These are phyloP conservation scores for Arctia plantaginis DNA, from an alignment of 2,888 invertebrate genomes.

Conservation along the genomic window DNA sequence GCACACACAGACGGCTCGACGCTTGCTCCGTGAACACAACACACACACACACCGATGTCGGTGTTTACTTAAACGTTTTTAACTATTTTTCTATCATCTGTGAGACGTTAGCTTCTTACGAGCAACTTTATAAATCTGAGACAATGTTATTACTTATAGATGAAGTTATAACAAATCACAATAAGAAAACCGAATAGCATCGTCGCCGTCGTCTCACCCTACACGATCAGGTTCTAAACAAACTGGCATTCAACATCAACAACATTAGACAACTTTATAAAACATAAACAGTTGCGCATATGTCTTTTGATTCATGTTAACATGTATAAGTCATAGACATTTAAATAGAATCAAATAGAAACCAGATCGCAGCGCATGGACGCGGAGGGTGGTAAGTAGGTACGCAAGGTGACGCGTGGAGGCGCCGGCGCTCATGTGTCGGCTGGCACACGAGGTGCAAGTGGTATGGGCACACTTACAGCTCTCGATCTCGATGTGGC, in stretches of 20 bases:
- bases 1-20: constrained; percentile 53
- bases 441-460: constrained; percentile 20
- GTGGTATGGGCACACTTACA: constrained; percentile 90
- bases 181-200: constrained; percentile 27
- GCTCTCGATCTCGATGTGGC: constrained; percentile 97
- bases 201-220: constrained; percentile 42
- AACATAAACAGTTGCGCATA: neutral
- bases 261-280: neutral
- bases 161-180: constrained; percentile 22
- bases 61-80: constrained; percentile 44
- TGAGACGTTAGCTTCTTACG: constrained; percentile 45
- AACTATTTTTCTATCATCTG: constrained; percentile 70
- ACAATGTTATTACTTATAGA: constrained; percentile 18
- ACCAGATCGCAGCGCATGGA: constrained; percentile 27
- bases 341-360: constrained; percentile 16
- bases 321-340: neutral
- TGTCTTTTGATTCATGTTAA: neutral
- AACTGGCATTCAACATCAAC: constrained; percentile 26
- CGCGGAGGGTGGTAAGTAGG: constrained; percentile 6
- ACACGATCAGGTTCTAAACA: constrained; percentile 36
- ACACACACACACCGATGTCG: constrained; percentile 52
- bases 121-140: constrained; percentile 21
- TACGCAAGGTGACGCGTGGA: constrained; percentile 6
- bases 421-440: neutral
- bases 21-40: constrained; percentile 64